Evolutionary conservation across 2,113 vertebrate species (phyloP).

Genomic region (Sprattus sprattus): DNA sequence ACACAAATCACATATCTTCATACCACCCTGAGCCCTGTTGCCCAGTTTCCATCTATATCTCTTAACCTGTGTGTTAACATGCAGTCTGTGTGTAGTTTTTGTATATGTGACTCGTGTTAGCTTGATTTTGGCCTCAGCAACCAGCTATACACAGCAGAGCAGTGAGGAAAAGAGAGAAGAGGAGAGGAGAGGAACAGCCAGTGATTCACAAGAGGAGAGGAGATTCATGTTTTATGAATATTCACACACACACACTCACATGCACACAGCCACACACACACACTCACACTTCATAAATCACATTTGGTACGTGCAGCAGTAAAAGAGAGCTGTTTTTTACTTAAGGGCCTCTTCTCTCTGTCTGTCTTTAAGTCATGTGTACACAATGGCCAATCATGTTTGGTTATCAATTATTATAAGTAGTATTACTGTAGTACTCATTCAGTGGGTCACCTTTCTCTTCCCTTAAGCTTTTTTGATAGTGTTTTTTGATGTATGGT

Average conservation of each 20-base stretch:
- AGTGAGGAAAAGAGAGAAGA: no score
- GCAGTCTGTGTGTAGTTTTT: no score
- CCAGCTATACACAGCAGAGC: conserved; percentile 30
- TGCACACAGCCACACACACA: neutral
- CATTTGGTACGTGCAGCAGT: neutral
- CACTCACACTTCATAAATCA: conserved; percentile 55
- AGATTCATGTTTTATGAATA: conserved; percentile 71
- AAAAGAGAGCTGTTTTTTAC: neutral
- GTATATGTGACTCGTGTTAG: no score
- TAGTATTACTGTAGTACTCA: no score
- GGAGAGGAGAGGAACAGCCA: conserved; percentile 41
- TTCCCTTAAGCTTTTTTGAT: no score
- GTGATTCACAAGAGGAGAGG: conserved; percentile 62
- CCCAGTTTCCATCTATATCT: neutral
- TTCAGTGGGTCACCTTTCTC: no score
- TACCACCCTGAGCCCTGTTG: no score
- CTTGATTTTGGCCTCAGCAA: conserved; percentile 27
- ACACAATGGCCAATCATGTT: neutral
- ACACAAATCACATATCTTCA: neutral
- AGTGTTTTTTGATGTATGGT: no score
- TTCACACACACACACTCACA: no score
- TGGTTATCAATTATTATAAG: neutral
- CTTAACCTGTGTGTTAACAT: conserved; percentile 11
- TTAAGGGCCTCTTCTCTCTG: neutral
- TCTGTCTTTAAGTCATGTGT: neutral